phyloP scores from a whole-genome alignment of 2,797 vertebrate species.

The Scleropages formosus region DNA sequence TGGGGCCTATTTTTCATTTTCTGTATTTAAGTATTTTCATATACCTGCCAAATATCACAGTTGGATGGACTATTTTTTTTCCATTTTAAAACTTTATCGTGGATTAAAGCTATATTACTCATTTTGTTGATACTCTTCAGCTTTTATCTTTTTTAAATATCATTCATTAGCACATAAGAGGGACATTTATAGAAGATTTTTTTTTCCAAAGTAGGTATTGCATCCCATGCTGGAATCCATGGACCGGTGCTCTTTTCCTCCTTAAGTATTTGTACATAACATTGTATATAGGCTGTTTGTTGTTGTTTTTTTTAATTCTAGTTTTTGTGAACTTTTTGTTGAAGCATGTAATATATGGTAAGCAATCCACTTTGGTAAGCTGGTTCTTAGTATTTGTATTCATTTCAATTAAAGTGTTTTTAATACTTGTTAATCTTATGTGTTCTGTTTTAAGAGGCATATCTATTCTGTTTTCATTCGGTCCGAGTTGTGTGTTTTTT shows the following conservation, averaged over 20 bases:
- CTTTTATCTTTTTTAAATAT: slow-evolving; percentile 44
- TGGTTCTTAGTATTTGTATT: slow-evolving; percentile 96
- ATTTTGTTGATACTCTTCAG: not conserved
- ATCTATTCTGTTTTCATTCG: not conserved
- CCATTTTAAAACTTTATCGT: slow-evolving; percentile 11
- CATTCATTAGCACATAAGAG: slow-evolving; percentile 36
- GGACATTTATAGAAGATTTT: slow-evolving; percentile 36
- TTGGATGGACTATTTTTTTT: slow-evolving; percentile 59
- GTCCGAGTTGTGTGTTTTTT: not conserved
- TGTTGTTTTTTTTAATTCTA: slow-evolving; percentile 76
- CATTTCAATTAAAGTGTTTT: slow-evolving; percentile 63
- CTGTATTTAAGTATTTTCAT: slow-evolving; percentile 37
- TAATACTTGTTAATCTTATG: slow-evolving; percentile 8
- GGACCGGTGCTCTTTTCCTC: slow-evolving; percentile 75
- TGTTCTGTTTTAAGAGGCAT: slow-evolving; percentile 3
- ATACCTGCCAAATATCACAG: slow-evolving; percentile 48
- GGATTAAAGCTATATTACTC: slow-evolving; percentile 39
- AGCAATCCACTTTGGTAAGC: slow-evolving; percentile 84
- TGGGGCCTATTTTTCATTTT: slow-evolving; percentile 41
- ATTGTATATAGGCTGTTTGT: slow-evolving; percentile 86
- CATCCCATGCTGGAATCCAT: slow-evolving; percentile 76
- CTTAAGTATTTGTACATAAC: slow-evolving; percentile 70
- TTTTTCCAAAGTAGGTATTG: slow-evolving; percentile 45
- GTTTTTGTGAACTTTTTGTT: slow-evolving; percentile 66
- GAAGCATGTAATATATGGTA: slow-evolving; percentile 95